phyloP scores from a whole-genome alignment of 2,888 invertebrate genomes.

The Drosophila limbata region DNA sequence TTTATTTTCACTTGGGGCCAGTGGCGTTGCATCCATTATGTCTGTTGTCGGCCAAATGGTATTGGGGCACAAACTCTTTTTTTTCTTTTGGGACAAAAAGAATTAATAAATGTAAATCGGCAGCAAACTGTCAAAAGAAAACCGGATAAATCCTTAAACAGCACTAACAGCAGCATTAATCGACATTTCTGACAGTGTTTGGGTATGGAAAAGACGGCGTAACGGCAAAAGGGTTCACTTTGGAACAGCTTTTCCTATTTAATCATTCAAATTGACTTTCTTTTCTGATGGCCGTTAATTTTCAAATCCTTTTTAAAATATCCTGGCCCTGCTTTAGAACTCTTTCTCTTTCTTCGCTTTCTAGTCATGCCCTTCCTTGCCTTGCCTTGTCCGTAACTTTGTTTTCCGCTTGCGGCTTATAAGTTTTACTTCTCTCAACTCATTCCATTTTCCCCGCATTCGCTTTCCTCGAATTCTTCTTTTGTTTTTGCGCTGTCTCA shows the following conservation, averaged over 20 bases:
- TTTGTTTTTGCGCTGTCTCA: constrained; percentile 62
- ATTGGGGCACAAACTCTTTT: constrained; percentile 39
- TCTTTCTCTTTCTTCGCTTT: neutral
- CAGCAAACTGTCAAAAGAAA: constrained; percentile 50
- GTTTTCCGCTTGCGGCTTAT: constrained; percentile 74
- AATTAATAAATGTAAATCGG: constrained; percentile 70
- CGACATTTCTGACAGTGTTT: constrained; percentile 49
- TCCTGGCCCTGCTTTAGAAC: neutral
- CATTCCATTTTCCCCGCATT: constrained; percentile 23
- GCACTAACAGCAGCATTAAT: constrained; percentile 70
- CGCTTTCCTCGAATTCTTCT: constrained; percentile 50
- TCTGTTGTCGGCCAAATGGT: constrained; percentile 24
- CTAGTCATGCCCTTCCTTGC: constrained; percentile 13
- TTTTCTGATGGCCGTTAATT: constrained; percentile 72
- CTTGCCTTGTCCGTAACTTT: constrained; percentile 51
- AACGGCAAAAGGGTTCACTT: constrained; percentile 48
- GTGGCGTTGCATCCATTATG: constrained; percentile 43
- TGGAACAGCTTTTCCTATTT: constrained; percentile 67
- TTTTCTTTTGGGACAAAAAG: constrained; percentile 24
- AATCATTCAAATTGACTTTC: constrained; percentile 79
- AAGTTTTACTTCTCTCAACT: constrained; percentile 61
- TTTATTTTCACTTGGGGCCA: constrained; percentile 29
- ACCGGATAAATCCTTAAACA: constrained; percentile 49
- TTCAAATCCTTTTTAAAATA: constrained; percentile 72
- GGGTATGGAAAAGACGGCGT: constrained; percentile 2